Base-by-base conservation (phyloP, 2,113 vertebrate genomes). In the Hyperopisus bebe region DNA sequence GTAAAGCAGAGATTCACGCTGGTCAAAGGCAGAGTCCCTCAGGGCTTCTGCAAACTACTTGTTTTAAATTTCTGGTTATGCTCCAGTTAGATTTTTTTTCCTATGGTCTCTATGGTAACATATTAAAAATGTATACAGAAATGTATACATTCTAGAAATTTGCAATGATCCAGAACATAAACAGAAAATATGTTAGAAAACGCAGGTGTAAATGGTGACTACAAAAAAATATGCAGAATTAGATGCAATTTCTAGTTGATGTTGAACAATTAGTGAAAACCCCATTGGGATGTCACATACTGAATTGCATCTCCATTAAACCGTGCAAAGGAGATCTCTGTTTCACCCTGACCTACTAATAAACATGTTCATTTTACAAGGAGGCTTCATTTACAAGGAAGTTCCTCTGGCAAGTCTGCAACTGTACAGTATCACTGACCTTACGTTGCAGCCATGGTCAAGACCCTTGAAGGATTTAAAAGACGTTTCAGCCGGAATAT, bases 1-100 rank as follows among this genome's bases (percentile, higher is more conserved):
- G 74, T 80, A 80, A 80, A 80, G 74, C 74, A 80, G 74, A 80
- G 74, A 80, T 80, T 80, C 15, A 80, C 39, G 42, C 74, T 42
- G 35, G 74, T 80, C 35, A 80, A 80, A 80, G 35, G 35, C 74
- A 77, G 35, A 19, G 15, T 80, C 35, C 74, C 74, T 15, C 74
- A 42, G 35, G 74, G 74, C 15, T 1, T 77, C 74, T 42, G 3
- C 74, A 80, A 42, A 42, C 74, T 39, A 42, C 74, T 80, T 80
- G 74, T 80, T 80, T 35, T 42, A 80, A 42, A 80, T 80, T 35
- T 80, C 35, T 80, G 74, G 74, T 80, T 80, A 80, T 80, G 74
- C 74, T 80, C 35, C 31, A 80, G n/a, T 31, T 70, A 80, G 17
- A 19, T 80, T 35, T 39, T 80, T 74, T 19, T 80, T 19, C 74